These are phyloP conservation scores for Yponomeuta evonymella DNA, from an alignment of 2,888 invertebrate species.

Conservation along the genomic window DNA sequence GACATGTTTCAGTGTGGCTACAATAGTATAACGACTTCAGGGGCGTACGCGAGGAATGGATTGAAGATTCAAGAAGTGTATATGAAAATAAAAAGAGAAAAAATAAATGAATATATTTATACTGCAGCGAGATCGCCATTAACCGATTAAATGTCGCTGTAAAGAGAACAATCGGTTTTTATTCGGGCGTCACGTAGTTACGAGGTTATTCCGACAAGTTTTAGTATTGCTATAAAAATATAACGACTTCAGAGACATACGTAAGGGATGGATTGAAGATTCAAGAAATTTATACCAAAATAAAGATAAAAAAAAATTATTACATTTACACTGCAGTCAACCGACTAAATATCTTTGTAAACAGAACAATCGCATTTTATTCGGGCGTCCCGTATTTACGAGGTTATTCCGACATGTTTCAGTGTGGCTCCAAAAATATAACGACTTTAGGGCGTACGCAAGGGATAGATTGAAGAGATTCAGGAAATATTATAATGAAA, in stretches of 20 bases:
- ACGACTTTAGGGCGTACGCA: too few species aligned
- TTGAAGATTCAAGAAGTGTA: too few species aligned
- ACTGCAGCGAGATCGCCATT: background rate
- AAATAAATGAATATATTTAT: too few species aligned
- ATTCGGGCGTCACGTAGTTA: slow-evolving; percentile 4
- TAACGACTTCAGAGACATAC: background rate
- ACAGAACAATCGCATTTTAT: background rate
- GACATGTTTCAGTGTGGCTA: background rate
- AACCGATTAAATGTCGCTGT: background rate
- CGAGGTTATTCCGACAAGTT: background rate
- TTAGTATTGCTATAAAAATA: background rate
- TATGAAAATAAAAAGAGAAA: too few species aligned
- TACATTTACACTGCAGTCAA: background rate
- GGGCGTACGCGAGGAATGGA: background rate
- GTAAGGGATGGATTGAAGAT: background rate
- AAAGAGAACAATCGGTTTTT: slow-evolving; percentile 7
- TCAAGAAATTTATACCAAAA: too few species aligned
- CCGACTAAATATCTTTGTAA: background rate
- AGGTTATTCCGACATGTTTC: background rate
- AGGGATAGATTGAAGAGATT: too few species aligned
- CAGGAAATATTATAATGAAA: too few species aligned
- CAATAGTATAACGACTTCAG: slow-evolving; percentile 3
- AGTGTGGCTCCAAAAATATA: background rate
- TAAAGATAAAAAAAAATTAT: too few species aligned
- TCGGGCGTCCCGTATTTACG: slow-evolving; percentile 2